These are phyloP conservation scores for Sarcophaga rosellei DNA, from an alignment of 2,888 invertebrate species.

Conservation along the genomic window DNA sequence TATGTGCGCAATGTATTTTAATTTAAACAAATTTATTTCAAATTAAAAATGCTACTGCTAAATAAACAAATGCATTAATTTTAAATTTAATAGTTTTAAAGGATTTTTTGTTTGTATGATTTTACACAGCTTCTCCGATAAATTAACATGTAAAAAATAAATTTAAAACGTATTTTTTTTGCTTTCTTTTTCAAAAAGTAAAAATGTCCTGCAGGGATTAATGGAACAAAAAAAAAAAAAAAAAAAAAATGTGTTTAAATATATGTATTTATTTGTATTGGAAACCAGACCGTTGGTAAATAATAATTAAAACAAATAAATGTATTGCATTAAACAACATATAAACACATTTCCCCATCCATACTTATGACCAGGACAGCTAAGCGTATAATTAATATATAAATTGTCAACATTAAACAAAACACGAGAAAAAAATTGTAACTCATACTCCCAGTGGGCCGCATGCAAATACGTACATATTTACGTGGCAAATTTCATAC, in stretches of 20 bases:
- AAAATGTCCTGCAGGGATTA: slow-evolving; percentile 40
- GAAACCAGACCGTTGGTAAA: slow-evolving; percentile 61
- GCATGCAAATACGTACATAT: not conserved
- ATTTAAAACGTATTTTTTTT: not conserved
- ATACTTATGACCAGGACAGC: slow-evolving; percentile 42
- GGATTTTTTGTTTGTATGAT: not conserved
- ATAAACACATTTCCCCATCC: not conserved
- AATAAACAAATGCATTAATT: not conserved
- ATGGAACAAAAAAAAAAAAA: slow-evolving; percentile 4
- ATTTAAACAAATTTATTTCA: too few relatives aligned
- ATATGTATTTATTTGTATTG: slow-evolving; percentile 56
- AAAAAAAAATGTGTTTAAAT: slow-evolving; percentile 23
- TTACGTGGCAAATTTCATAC: not conserved
- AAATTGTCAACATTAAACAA: slow-evolving; percentile 52
- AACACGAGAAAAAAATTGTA: not conserved
- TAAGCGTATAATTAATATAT: slow-evolving; percentile 66
- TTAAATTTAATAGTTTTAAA: slow-evolving; percentile 33
- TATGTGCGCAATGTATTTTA: too few relatives aligned
- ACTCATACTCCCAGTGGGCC: slow-evolving; percentile 1
- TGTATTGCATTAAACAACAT: slow-evolving; percentile 14
- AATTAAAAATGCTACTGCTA: not conserved
- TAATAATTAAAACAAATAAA: slow-evolving; percentile 65
- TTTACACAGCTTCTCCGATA: not conserved
- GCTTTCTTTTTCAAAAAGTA: not conserved
- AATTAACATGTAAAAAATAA: not conserved